Evolutionary conservation across 1,140 invertebrate genomes (phyloP), one percentile per base, ranked within the genome.

Genomic region (Apis florea): DNA sequence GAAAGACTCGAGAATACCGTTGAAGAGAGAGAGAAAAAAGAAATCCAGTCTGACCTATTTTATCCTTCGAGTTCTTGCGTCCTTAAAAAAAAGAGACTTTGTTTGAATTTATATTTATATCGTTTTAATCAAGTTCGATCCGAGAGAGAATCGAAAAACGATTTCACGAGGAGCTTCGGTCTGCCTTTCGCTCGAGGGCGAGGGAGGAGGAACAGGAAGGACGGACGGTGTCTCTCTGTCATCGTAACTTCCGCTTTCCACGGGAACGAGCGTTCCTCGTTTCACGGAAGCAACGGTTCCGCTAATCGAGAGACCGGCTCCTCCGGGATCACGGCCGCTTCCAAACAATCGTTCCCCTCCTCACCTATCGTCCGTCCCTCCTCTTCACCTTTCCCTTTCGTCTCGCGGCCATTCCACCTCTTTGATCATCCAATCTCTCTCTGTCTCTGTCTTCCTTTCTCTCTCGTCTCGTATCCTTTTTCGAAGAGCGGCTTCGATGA

Each of bases 211-310:
- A 67, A 17, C 8, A 15, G 49, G 49, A 61, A 15, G 6, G 9
- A 15, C 54, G 13, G 6, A 5, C 53, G 12, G n/a, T 5, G 66
- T 82, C 40, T 82, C 40, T 51, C 64, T 67, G 71, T 80, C 78
- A 54, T 75, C 85, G 85, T 85, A 88, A 88, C 83, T 88, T 88
- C 86, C 85, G 83, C 70, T 82, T 88, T 49, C 83, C 67, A 82
- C 4, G 63, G 79, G 86, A 87, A 76, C 56, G 79, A 82, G 79
- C n/a, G n/a, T n/a, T n/a, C 53, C 83, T 88, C 85, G 85, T 87
- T 88, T 58, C 79, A 58, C 79, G 75, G 82, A 79, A 88, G 85
- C 76, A 88, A 88, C 85, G 85, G 79, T 74, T 66, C 79, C 81
- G 79, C 86, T 88, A 88, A 88, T 88, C 83, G 86, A 88, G 85